These are phyloP conservation scores for Apis cerana DNA, from an alignment of 1,140 invertebrate species.

Conservation along the genomic window DNA sequence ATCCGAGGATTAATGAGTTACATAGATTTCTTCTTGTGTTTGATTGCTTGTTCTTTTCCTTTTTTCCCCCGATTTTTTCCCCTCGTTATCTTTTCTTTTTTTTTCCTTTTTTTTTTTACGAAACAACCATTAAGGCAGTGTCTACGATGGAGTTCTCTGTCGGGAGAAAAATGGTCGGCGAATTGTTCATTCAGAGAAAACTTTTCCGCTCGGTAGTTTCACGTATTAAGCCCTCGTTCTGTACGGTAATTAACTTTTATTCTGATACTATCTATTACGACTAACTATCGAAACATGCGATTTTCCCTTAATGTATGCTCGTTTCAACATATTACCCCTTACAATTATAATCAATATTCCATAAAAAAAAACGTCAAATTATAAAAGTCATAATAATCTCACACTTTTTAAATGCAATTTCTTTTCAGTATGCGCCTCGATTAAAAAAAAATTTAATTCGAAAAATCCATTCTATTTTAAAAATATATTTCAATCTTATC, in stretches of 20 bases:
- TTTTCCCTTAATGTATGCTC: not conserved
- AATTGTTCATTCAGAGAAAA: conserved; percentile 34
- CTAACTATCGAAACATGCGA: not conserved
- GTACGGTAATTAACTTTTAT: conserved; percentile 33
- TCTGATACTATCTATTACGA: not conserved
- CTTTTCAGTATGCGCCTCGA: too few relatives aligned
- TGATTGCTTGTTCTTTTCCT: not conserved
- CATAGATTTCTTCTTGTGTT: not conserved
- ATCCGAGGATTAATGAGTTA: not conserved
- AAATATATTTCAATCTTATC: too few relatives aligned
- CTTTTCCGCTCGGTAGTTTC: conserved; percentile 19
- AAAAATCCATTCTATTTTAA: too few relatives aligned
- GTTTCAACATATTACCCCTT: too few relatives aligned
- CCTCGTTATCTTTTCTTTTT: not conserved
- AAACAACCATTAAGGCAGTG: conserved; percentile 15
- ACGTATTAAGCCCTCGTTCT: conserved; percentile 11
- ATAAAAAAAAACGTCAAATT: too few relatives aligned
- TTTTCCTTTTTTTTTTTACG: not conserved
- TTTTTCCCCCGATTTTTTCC: not conserved
- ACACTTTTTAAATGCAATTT: not conserved
- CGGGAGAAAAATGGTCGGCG: conserved; percentile 27
- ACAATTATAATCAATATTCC: too few relatives aligned
- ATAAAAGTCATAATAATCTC: not conserved
- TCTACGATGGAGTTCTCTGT: not conserved
- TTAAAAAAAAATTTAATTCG: too few relatives aligned